Conservation (phyloP, 1,140 invertebrate genomes). For the Drosophila kohkoa region DNA sequence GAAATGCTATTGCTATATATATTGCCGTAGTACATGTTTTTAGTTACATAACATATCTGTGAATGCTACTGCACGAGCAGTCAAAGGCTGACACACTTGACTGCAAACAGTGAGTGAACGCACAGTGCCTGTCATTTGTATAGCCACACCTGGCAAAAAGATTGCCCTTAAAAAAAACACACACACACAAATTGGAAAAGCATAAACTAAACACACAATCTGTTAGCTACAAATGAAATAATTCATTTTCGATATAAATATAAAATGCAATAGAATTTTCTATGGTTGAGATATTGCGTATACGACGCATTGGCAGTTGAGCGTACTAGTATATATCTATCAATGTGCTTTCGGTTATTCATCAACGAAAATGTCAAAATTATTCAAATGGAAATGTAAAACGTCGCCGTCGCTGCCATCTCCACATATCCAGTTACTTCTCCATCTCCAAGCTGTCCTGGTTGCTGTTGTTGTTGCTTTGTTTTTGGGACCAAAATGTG, state of each 20-base stretch:
- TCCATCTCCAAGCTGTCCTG: conserved; percentile 19
- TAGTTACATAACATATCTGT: conserved; percentile 9
- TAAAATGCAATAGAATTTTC: too few species aligned
- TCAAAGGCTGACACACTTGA: conserved; percentile 39
- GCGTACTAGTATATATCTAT: conserved; percentile 72
- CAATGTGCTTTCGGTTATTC: conserved; percentile 81
- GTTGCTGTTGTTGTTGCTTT: conserved; percentile 51
- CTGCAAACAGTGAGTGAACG: conserved; percentile 7
- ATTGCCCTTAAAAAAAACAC: not conserved
- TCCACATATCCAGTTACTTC: not conserved
- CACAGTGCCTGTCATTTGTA: conserved; percentile 1
- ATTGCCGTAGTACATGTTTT: not conserved
- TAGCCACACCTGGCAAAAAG: not conserved
- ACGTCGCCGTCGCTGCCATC: conserved; percentile 43
- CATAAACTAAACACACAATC: too few species aligned
- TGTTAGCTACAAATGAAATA: too few species aligned
- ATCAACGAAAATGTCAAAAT: conserved; percentile 83
- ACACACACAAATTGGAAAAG: not conserved
- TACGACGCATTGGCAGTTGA: conserved; percentile 22
- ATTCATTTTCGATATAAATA: too few species aligned
- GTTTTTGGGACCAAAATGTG: conserved; percentile 50
- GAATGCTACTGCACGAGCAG: conserved; percentile 11
- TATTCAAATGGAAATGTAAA: conserved; percentile 82
- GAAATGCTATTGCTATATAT: not conserved
- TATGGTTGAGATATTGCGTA: conserved; percentile 37